A percentile compares a stretch with the other conserved stretches of the same genome.
Evolutionary conservation across 1,140 invertebrate genomes (phyloP).

Genomic region (Dendroctonus ponderosae): DNA sequence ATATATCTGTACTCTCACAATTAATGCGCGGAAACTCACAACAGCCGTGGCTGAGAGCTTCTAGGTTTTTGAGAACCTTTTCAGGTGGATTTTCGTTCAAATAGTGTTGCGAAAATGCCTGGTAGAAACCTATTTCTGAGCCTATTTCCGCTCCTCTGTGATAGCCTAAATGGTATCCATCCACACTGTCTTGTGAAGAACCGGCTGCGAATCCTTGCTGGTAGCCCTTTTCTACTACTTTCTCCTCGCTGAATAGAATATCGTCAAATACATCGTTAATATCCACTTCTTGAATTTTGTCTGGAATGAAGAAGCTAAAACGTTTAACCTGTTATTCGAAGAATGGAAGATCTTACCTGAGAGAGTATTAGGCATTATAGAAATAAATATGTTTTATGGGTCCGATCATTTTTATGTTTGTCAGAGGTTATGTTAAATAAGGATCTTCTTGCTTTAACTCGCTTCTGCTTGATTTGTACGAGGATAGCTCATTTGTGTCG

Average conservation of each 20-base stretch:
- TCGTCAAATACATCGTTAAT: slow-evolving; percentile 65
- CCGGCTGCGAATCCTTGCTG: slow-evolving; percentile 61
- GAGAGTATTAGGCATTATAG: neutral
- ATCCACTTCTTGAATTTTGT: slow-evolving; percentile 46
- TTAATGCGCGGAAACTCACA: slow-evolving; percentile 66
- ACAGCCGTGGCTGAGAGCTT: slow-evolving; percentile 60
- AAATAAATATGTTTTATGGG: neutral
- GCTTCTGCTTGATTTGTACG: too few relatives aligned
- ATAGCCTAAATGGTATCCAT: slow-evolving; percentile 65
- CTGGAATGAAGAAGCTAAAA: slow-evolving; percentile 11
- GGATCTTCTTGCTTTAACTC: too few relatives aligned
- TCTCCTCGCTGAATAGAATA: slow-evolving; percentile 62
- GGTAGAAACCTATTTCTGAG: slow-evolving; percentile 62
- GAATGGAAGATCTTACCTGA: neutral
- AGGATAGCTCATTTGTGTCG: neutral
- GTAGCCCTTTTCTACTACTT: slow-evolving; percentile 56
- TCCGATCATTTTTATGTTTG: too few relatives aligned
- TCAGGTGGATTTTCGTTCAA: slow-evolving; percentile 43
- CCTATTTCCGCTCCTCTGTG: slow-evolving; percentile 64
- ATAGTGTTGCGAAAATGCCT: slow-evolving; percentile 53
- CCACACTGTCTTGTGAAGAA: slow-evolving; percentile 56
- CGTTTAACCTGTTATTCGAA: neutral
- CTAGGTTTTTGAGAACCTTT: slow-evolving; percentile 57
- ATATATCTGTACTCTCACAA: slow-evolving; percentile 62
- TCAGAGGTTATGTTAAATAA: too few relatives aligned